Evolutionary conservation across 2,888 invertebrate species (phyloP), one percentile per base, ranked within the genome.

Genomic region (Lepidocyrtinus sp.): DNA sequence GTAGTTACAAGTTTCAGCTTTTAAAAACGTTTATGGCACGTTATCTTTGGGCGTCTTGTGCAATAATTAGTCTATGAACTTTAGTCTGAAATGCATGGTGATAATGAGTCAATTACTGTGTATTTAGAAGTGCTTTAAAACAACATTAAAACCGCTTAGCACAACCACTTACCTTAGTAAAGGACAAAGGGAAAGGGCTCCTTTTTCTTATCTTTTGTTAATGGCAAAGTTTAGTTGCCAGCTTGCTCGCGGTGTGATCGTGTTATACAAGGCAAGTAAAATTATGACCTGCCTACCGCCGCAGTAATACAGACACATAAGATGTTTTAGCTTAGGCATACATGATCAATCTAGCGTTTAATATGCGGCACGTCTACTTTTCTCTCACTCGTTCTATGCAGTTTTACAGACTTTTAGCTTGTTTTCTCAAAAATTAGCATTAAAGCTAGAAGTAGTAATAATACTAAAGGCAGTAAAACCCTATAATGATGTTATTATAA

Each of bases 401-500:
- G 12, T 55, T 17, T 17, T 3, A 55, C 7, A 62, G 22, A 62
- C 15, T 19, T 17, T 5, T 15, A 12, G n/a, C 55, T 55, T 15
- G 7, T 62, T 62, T 15, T 9, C 19, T 21, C 19, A 19, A 62
- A 15, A 12, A 62, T 36, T 36, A 36, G 36, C 36, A 36, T 36
- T 36, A 36, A 36, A 36, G 36, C 12, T 7, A 36, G 19, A 67
- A 67, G 46, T 67, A 67, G 45, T 22, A 22, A 24, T 50, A 45
- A 46, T 50, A 50, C 45, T 63, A 25, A 24, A 12, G 36, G 36
- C 36, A 36, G 5, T 36, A 36, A 36, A 36, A 36, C 5, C 36
- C 36, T 36, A 36, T 73, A 67, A 63, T 74, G 70, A 25, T 67
- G 59, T 65, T 45, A 36, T 36, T 67, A 81, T 75, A 68, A 67